Conservation (phyloP, 2,113 vertebrate species). For the Oreotrochilus melanogaster region DNA sequence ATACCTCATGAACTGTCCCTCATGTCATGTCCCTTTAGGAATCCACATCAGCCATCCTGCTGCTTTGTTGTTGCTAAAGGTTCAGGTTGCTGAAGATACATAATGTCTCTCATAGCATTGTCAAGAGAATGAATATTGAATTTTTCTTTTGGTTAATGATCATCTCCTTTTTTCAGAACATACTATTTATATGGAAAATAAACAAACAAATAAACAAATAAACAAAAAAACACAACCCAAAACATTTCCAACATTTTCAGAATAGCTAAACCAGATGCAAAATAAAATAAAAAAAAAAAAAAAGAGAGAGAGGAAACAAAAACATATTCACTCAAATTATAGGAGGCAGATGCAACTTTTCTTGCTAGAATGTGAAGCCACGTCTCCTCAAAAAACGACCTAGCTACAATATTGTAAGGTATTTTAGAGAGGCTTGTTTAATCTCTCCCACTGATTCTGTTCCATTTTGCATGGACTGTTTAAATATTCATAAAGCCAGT, state of each 20-base stretch:
- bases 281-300: neutral
- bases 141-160: neutral
- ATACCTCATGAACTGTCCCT: neutral
- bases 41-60: neutral
- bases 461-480: constrained; percentile 10
- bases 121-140: neutral
- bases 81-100: neutral
- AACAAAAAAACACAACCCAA: too few relatives aligned
- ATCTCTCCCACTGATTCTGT: neutral
- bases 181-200: neutral
- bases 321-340: neutral
- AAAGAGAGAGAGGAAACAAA: neutral
- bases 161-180: neutral
- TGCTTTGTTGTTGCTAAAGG: neutral
- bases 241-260: neutral
- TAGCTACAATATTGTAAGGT: neutral
- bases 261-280: neutral
- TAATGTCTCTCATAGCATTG: neutral
- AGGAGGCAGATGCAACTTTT: neutral
- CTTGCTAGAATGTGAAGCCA: neutral
- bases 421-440: neutral
- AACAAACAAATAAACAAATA: neutral
- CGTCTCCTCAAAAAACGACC: neutral
- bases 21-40: neutral
- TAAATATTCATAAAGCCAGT: constrained; percentile 48